These are phyloP conservation scores for Zeugodacus cucurbitae DNA, from an alignment of 1,140 invertebrate species.

Conservation along the genomic window DNA sequence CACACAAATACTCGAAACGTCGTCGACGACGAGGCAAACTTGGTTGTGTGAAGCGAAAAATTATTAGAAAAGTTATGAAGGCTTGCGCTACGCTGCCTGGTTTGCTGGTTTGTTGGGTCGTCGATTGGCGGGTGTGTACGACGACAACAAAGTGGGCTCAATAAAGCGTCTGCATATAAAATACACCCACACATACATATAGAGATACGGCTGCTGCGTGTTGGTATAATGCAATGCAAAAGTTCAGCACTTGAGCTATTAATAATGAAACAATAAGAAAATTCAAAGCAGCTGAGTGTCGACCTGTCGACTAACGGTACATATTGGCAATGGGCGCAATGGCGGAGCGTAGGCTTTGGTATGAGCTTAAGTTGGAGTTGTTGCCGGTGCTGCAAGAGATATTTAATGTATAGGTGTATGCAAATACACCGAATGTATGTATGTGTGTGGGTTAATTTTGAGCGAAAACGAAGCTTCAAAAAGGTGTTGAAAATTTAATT, in stretches of 20 bases:
- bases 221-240: neutral
- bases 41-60: constrained; percentile 24
- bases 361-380: neutral
- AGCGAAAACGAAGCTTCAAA: neutral
- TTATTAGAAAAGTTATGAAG: constrained; percentile 38
- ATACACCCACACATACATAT: neutral
- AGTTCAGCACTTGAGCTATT: constrained; percentile 36
- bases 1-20: constrained; percentile 15
- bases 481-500: constrained; percentile 31
- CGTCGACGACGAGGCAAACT: neutral
- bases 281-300: constrained; percentile 9
- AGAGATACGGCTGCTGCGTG: neutral
- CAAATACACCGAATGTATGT: neutral
- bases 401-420: neutral
- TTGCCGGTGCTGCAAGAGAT: neutral
- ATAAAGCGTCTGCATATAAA: constrained; percentile 14
- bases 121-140: neutral
- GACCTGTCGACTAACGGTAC: neutral
- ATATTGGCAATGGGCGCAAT: neutral
- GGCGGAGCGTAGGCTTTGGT: neutral
- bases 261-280: constrained; percentile 35
- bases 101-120: neutral
- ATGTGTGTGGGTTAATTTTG: neutral
- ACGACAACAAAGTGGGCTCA: neutral
- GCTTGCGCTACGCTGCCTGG: neutral